Conservation (phyloP, 2,797 vertebrate species). For the Cottoperca gobio region DNA sequence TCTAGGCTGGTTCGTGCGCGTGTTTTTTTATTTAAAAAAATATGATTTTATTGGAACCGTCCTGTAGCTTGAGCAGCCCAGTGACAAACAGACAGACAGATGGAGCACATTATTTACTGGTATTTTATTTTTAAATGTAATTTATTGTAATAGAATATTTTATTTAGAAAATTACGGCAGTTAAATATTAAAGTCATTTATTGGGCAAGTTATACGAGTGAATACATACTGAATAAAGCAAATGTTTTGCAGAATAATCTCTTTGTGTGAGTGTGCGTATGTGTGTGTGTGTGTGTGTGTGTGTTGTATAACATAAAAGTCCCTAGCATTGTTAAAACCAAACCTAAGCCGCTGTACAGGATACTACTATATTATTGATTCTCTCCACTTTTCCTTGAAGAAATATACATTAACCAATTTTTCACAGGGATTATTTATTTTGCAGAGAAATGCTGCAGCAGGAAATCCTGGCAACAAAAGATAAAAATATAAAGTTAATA, state of each 20-base stretch:
- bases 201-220: background rate
- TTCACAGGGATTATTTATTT: background rate
- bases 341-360: background rate
- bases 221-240: background rate
- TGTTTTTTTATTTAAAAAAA: no score
- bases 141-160: no score
- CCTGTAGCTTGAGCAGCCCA: no score
- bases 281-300: no score
- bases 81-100: no score
- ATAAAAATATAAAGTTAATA: constrained; percentile 32
- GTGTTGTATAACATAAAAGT: no score
- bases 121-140: no score
- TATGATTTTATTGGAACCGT: no score
- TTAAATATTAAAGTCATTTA: no score
- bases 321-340: background rate
- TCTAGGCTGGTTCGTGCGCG: no score
- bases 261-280: background rate
- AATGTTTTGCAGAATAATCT: background rate
- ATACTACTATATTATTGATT: constrained; percentile 18
- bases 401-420: constrained; percentile 18
- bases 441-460: constrained; percentile 11
- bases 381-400: constrained; percentile 4
- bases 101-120: no score
- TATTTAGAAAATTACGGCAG: no score
- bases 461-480: constrained; percentile 22